Percentiles rank a stretch among this genome's conserved stretches.
Conservation (phyloP, 2,797 vertebrate genomes). For the Gymnodraco acuticeps region DNA sequence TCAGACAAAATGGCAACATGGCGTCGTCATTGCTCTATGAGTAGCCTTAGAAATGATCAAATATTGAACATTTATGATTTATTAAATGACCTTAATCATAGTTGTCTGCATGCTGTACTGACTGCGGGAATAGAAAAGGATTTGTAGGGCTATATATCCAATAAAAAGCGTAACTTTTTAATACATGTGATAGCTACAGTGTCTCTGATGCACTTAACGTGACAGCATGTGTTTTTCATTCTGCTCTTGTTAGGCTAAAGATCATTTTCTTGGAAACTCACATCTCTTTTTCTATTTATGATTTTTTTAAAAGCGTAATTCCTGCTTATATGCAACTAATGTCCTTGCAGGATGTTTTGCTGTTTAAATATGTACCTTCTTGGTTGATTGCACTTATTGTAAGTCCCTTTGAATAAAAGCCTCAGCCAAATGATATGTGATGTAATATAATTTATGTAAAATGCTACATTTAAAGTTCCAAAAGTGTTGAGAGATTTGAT, state of each 20-base stretch:
- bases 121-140: neutral
- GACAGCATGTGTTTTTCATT: neutral
- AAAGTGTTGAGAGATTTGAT: conserved; percentile 10
- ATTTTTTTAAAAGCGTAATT: no score
- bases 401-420: no score
- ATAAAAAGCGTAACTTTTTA: conserved; percentile 3
- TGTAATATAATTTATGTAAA: conserved; percentile 16
- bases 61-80: conserved; percentile 21
- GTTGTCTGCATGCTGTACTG: neutral
- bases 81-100: conserved; percentile 16
- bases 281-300: neutral
- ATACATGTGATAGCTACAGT: conserved; percentile 32
- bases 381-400: no score
- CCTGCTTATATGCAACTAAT: no score
- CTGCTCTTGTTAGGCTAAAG: neutral
- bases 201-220: conserved; percentile 4
- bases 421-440: no score
- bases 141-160: neutral
- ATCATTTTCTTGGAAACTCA: neutral
- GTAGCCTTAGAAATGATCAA: conserved; percentile 31
- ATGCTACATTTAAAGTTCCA: conserved; percentile 29
- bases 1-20: conserved; percentile 21
- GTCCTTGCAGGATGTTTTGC: no score
- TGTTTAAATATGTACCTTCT: no score
- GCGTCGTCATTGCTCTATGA: conserved; percentile 22